Conservation (phyloP, 2,797 vertebrate species). For the Enteromius trimaculatus region DNA sequence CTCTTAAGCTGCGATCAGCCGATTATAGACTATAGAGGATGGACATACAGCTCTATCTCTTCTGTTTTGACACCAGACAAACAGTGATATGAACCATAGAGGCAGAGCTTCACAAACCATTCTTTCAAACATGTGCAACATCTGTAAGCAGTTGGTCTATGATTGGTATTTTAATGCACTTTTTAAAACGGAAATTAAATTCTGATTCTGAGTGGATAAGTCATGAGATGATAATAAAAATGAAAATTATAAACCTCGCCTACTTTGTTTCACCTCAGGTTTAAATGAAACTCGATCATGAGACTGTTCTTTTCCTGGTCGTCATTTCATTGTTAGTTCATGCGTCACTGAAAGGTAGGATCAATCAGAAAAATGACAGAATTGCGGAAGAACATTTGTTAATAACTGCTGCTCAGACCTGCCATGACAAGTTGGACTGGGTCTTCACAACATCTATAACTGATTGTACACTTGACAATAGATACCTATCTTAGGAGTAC, state of each 20-base stretch:
- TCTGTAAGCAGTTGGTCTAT: slow-evolving; percentile 5
- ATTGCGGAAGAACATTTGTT: slow-evolving; percentile 28
- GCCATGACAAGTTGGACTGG: slow-evolving; percentile 40
- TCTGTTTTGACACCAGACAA: slow-evolving; percentile 5
- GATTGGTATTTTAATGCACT: slow-evolving; percentile 2
- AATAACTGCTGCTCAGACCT: slow-evolving; percentile 12
- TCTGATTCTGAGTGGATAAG: not conserved
- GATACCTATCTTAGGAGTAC: not conserved
- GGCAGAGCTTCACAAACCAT: slow-evolving; percentile 16
- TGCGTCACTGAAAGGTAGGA: slow-evolving; percentile 16
- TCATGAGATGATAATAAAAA: not conserved
- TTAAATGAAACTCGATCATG: slow-evolving; percentile 22
- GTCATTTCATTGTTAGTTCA: slow-evolving; percentile 12
- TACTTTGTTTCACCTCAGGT: not conserved
- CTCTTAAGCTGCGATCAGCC: slow-evolving; percentile 27
- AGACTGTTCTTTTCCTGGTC: not conserved
- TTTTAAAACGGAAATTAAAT: not conserved
- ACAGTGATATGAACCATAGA: slow-evolving; percentile 14
- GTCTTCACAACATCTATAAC: not conserved
- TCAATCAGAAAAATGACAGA: not conserved
- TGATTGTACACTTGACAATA: slow-evolving; percentile 3
- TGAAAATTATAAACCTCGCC: not conserved
- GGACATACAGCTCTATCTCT: not conserved
- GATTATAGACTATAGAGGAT: slow-evolving; percentile 24
- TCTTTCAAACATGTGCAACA: not conserved